phyloP scores from a whole-genome alignment of 1,140 invertebrate genomes.

The Megathymus violae region DNA sequence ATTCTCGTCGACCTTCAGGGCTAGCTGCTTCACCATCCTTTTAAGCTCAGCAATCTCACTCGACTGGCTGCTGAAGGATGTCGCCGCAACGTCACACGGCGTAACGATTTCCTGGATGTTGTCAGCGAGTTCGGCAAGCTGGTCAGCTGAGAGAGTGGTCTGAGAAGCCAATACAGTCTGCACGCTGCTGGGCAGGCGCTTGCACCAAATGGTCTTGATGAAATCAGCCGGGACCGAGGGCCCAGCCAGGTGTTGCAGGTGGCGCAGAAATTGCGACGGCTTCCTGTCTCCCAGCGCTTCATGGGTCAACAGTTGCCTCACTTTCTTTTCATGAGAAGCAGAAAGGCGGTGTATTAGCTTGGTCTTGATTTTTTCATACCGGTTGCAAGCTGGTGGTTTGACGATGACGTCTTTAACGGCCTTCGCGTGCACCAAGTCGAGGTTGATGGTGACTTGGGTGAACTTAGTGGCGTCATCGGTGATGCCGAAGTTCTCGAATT shows the following conservation, averaged over 20 bases:
- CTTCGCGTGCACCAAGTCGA: conserved; percentile 18
- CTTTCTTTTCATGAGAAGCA: not conserved
- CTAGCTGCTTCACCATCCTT: not conserved
- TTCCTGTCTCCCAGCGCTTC: not conserved
- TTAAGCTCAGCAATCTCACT: not conserved
- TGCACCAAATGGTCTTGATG: conserved; percentile 3
- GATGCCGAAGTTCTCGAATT: conserved; percentile 10
- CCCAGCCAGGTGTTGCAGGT: not conserved
- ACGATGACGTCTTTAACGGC: conserved; percentile 21
- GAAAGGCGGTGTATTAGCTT: conserved; percentile 36
- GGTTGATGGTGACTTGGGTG: conserved; percentile 4
- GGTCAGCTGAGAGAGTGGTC: too few species aligned
- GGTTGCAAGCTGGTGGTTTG: conserved; percentile 8
- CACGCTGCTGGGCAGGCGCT: not conserved
- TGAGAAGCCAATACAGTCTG: too few species aligned
- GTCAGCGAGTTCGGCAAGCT: too few species aligned
- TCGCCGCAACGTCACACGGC: too few species aligned
- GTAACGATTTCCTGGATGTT: too few species aligned
- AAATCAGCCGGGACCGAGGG: not conserved
- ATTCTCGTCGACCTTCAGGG: too few species aligned
- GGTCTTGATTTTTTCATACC: conserved; percentile 12
- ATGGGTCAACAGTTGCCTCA: not conserved
- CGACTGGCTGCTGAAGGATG: not conserved
- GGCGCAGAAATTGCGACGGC: conserved; percentile 2
- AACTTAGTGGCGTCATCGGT: conserved; percentile 9